Conservation (phyloP, 1,140 invertebrate species). For the Rhopalosiphum padi region DNA sequence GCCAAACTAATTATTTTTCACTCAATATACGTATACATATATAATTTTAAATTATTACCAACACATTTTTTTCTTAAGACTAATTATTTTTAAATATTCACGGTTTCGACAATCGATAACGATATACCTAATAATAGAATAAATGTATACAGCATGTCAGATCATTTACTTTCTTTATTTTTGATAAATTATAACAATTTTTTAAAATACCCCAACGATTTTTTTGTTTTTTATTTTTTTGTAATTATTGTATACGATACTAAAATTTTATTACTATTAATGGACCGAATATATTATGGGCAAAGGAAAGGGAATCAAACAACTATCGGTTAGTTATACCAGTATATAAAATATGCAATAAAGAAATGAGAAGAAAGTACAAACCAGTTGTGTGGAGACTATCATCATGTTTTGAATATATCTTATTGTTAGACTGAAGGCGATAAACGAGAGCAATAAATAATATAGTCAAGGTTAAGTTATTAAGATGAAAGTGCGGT, state of each 20-base stretch:
- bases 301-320: not conserved
- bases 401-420: constrained; percentile 18
- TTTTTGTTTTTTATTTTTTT: too few species aligned
- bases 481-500: not conserved
- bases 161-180: constrained; percentile 1
- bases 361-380: constrained; percentile 44
- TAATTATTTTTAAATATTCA: not conserved
- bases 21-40: too few species aligned
- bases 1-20: too few species aligned
- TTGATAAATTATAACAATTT: not conserved
- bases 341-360: constrained; percentile 25
- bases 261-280: too few species aligned
- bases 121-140: too few species aligned
- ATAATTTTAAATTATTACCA: not conserved
- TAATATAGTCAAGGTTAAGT: constrained; percentile 32
- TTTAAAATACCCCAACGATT: too few species aligned
- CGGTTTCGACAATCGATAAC: too few species aligned
- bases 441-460: constrained; percentile 44
- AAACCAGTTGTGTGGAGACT: not conserved
- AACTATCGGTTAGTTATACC: not conserved
- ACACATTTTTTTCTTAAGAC: not conserved
- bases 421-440: not conserved
- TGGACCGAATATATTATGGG: not conserved
- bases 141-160: not conserved
- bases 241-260: too few species aligned